These are phyloP conservation scores for Pseudomyrmex dendroicus DNA, from an alignment of 1,140 invertebrate genomes.

Conservation along the genomic window DNA sequence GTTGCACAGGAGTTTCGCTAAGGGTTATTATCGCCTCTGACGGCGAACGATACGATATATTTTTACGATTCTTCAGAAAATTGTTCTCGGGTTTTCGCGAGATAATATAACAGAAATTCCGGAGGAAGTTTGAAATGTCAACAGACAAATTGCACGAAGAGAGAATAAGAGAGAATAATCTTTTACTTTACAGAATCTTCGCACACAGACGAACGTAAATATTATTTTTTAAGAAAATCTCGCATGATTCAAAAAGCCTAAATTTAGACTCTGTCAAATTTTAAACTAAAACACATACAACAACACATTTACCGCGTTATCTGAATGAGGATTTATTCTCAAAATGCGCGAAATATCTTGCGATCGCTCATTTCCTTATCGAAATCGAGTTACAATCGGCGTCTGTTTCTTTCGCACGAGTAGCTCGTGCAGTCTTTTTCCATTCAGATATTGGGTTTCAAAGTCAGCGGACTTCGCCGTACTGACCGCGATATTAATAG, in stretches of 20 bases:
- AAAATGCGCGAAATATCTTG: background rate
- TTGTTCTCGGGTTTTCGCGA: background rate
- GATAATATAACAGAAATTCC: background rate
- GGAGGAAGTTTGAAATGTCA: background rate
- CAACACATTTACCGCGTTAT: background rate
- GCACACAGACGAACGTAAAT: background rate
- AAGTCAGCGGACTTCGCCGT: conserved; percentile 62
- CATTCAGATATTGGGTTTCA: conserved; percentile 74
- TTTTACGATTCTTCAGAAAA: background rate
- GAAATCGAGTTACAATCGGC: background rate
- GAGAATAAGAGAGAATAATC: background rate
- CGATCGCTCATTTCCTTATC: background rate
- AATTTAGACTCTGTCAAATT: too few relatives aligned
- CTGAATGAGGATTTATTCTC: conserved; percentile 1
- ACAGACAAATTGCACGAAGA: background rate
- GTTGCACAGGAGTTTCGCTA: background rate
- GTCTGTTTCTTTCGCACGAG: conserved; percentile 26
- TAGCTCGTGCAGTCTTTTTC: conserved; percentile 56
- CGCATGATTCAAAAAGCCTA: too few relatives aligned
- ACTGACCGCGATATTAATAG: conserved; percentile 68
- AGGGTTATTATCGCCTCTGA: background rate
- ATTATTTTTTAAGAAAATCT: too few relatives aligned
- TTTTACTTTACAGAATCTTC: background rate
- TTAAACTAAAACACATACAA: too few relatives aligned
- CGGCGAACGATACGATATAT: background rate